These are phyloP conservation scores for Astyanax mexicanus DNA, from an alignment of 2,797 vertebrate species.

Conservation along the genomic window DNA sequence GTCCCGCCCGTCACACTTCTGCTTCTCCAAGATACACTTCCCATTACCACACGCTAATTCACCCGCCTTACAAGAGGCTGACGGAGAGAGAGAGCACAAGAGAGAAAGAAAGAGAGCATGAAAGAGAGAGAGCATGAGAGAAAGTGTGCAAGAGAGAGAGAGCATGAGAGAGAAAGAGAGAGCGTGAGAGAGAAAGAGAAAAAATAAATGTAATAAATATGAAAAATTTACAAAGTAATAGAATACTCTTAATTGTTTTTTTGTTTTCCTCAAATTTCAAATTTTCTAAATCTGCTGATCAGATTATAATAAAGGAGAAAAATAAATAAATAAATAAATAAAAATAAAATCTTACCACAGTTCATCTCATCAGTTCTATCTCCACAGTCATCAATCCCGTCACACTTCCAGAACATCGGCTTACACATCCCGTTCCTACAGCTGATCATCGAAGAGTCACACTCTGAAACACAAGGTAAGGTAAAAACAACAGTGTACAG, in stretches of 20 bases:
- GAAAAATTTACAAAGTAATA: too few species aligned
- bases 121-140: background rate
- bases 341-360: slow-evolving; percentile 84
- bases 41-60: slow-evolving; percentile 77
- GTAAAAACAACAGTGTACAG: too few species aligned
- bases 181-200: background rate
- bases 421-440: slow-evolving; percentile 89
- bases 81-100: background rate
- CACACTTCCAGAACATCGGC: slow-evolving; percentile 88
- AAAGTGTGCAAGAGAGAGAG: slow-evolving; percentile 5
- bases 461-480: slow-evolving; percentile 74
- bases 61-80: slow-evolving; percentile 67
- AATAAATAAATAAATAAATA: too few species aligned
- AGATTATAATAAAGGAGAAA: too few species aligned
- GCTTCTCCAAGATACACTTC: slow-evolving; percentile 79
- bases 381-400: slow-evolving; percentile 88
- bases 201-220: background rate
- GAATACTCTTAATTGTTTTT: too few species aligned
- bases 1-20: slow-evolving; percentile 77
- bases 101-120: background rate
- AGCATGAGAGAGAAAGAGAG: too few species aligned
- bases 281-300: too few species aligned
- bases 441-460: slow-evolving; percentile 68
- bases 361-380: slow-evolving; percentile 86
- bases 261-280: too few species aligned